Base-by-base conservation (phyloP, 2,888 invertebrate species). In the Meta bourneti region DNA sequence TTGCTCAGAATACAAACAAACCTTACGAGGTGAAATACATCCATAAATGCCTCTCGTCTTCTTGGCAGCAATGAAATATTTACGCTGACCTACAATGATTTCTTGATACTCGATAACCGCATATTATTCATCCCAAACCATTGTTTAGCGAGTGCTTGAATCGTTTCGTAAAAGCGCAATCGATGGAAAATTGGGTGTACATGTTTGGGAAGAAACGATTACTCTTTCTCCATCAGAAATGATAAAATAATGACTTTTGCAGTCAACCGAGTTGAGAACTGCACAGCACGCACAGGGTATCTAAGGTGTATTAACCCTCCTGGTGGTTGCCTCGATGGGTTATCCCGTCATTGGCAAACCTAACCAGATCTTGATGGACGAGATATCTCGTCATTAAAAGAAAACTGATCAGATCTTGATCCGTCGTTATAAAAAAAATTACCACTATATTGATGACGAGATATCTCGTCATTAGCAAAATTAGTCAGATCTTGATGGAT, bases 171-270 rank as follows among this genome's bases (percentile, higher is more conserved):
- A 81, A 69, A 70, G 70, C 49, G 61, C 69, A 69, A 70, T 81
- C 52, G 81, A 34, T 70, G 1, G 34, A 16, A 34, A 49, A 81
- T 69, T 70, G 34, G 70, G 48, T 48, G 81, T n/a, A 69, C 81
- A 81, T 81, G 81, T 81, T 69, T 81, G 81, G 81, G 70, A 8
- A 49, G 20, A 49, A 77, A 77, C n/a, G n/a, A n/a, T n/a, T n/a
- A n/a, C 16, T 49, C 75, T 4, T 0, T 51, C 51, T 51, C 51
- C 77, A 77, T 77, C 51, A 49, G 51, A 16, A n/a, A 77, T 16
- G 16, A 51, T 51, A 77, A 49, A 77, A 51, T 77, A 51, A 49
- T 49, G 77, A 77, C 77, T 51, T 16, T 16, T 16, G 34, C 4
- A 34, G 34, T 34, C 4, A 34, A 34, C 34, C 34, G 34, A 34